phyloP scores from a whole-genome alignment of 2,797 vertebrate species.

The Aldrovandia affinis region DNA sequence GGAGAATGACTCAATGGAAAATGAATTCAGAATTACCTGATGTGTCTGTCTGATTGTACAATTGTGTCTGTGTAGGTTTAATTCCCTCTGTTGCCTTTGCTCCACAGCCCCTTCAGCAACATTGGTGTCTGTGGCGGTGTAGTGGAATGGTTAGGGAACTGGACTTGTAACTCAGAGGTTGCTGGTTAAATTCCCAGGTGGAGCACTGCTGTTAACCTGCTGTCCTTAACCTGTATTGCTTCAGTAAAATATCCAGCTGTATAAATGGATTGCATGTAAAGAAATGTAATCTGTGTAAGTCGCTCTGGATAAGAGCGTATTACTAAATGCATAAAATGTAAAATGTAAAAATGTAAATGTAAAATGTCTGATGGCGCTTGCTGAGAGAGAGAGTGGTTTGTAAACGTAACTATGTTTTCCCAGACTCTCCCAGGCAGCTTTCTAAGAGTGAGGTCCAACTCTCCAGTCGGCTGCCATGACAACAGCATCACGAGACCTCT shows the following conservation, averaged over 20 bases:
- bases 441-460: neutral
- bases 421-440: neutral
- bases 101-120: neutral
- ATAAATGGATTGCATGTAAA: no score
- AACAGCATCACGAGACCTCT: neutral
- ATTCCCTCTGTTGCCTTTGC: neutral
- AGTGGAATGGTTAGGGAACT: no score
- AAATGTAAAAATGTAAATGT: no score
- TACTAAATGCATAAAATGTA: no score
- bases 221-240: no score
- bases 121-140: constrained; percentile 5
- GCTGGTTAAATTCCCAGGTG: no score
- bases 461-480: neutral
- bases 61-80: neutral
- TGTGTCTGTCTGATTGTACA: neutral
- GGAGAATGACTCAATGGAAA: neutral
- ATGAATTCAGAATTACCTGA: neutral
- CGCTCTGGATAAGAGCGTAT: no score
- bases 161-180: no score
- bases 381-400: neutral
- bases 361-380: no score
- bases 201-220: no score
- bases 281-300: no score
- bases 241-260: no score
- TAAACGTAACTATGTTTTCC: neutral